A percentile compares a stretch with the other conserved stretches of the same genome.
These are phyloP conservation scores for Biston stratarius DNA, from an alignment of 2,888 invertebrate genomes.

Conservation along the genomic window DNA sequence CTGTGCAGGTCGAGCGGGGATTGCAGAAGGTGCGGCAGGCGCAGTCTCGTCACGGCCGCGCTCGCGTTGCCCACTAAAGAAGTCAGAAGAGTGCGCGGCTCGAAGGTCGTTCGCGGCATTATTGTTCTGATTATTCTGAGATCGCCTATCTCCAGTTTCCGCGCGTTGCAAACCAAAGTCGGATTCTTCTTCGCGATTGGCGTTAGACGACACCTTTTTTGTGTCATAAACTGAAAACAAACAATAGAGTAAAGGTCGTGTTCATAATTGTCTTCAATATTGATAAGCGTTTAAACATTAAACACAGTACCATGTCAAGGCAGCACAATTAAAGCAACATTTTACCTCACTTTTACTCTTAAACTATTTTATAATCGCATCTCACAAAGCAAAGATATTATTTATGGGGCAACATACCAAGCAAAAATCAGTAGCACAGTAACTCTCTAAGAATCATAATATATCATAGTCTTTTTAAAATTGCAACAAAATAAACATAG, in stretches of 20 bases:
- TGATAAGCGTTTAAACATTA: background rate
- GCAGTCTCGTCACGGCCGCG: slow-evolving; percentile 76
- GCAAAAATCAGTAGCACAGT: too few relatives aligned
- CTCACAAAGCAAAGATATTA: slow-evolving; percentile 16
- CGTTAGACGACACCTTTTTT: slow-evolving; percentile 84
- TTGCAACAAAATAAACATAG: too few relatives aligned
- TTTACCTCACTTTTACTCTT: background rate
- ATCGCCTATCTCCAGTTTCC: slow-evolving; percentile 87
- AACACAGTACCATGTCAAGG: slow-evolving; percentile 4
- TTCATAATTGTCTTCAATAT: background rate
- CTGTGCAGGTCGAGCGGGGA: slow-evolving; percentile 59
- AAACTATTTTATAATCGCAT: background rate
- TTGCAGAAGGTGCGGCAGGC: slow-evolving; percentile 46
- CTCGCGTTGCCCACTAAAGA: slow-evolving; percentile 87
- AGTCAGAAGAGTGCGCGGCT: slow-evolving; percentile 91
- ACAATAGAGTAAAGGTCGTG: slow-evolving; percentile 19
- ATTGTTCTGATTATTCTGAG: slow-evolving; percentile 59
- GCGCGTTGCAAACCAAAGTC: slow-evolving; percentile 91
- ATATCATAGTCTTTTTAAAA: too few relatives aligned
- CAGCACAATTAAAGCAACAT: slow-evolving; percentile 14
- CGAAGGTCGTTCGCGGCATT: slow-evolving; percentile 85
- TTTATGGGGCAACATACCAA: background rate
- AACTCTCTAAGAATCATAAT: too few relatives aligned
- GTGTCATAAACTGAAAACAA: slow-evolving; percentile 86
- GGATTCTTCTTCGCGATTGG: slow-evolving; percentile 88